phyloP scores from a whole-genome alignment of 2,797 vertebrate species.

The Ara ararauna region DNA sequence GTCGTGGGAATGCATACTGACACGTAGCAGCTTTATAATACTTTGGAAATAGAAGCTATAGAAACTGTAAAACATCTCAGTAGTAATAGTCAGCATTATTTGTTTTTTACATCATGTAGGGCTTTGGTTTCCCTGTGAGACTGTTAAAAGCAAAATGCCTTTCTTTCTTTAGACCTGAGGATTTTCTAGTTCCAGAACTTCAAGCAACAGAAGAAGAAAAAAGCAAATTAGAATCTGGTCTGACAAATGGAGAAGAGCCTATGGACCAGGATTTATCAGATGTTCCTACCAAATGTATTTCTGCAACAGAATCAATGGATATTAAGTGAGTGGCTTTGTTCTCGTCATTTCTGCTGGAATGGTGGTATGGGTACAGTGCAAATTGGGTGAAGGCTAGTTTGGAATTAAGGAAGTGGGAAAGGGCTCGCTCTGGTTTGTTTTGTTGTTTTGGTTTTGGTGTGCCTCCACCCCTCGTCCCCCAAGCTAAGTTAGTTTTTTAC shows the following conservation, averaged over 20 bases:
- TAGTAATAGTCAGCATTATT: background rate
- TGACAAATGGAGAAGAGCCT: slow-evolving; percentile 96
- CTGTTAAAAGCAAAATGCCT: background rate
- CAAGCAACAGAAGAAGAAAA: slow-evolving; percentile 98
- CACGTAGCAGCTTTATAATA: background rate
- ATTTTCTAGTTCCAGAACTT: slow-evolving; percentile 97
- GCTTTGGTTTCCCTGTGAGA: background rate
- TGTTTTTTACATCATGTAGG: background rate
- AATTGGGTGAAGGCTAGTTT: background rate
- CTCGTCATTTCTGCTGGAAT: background rate
- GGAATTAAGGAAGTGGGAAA: background rate
- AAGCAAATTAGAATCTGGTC: slow-evolving; percentile 92
- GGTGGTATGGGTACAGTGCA: background rate
- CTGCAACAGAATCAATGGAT: slow-evolving; percentile 91
- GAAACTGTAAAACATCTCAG: background rate
- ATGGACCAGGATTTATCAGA: slow-evolving; percentile 98
- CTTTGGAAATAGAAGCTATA: background rate
- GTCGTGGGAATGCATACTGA: slow-evolving; percentile 1
- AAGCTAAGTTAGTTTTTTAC: background rate
- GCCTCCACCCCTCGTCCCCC: background rate
- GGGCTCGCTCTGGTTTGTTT: background rate
- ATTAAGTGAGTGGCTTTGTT: slow-evolving; percentile 87
- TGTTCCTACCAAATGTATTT: slow-evolving; percentile 96
- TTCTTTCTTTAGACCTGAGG: slow-evolving; percentile 87
- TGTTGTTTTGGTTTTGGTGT: background rate